Percentiles rank a stretch among this genome's conserved stretches.
phyloP scores from a whole-genome alignment of 2,797 vertebrate genomes.

The Erpetoichthys calabaricus region DNA sequence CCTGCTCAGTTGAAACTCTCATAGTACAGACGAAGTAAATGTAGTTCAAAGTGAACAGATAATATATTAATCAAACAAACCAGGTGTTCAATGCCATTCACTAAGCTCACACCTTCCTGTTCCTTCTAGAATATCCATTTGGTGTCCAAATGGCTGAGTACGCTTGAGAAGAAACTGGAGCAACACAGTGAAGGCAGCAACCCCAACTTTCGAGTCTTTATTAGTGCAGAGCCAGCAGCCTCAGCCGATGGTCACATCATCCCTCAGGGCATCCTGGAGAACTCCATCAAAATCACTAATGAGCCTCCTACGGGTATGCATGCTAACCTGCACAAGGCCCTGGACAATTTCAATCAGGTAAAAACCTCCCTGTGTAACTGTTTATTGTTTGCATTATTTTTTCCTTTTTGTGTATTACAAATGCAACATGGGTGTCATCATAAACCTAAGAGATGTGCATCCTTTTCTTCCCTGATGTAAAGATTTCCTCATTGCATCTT shows the following conservation, averaged over 20 bases:
- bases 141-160: conserved; percentile 76
- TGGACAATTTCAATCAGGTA: conserved; percentile 93
- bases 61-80: too few species aligned
- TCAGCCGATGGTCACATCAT: conserved; percentile 66
- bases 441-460: too few species aligned
- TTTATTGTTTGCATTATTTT: not conserved
- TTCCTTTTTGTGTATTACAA: not conserved
- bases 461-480: too few species aligned
- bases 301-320: conserved; percentile 79
- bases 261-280: conserved; percentile 86
- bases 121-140: conserved; percentile 76
- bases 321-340: conserved; percentile 83
- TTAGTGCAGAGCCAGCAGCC: conserved; percentile 78
- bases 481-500: too few species aligned
- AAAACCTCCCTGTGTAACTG: not conserved
- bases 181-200: conserved; percentile 59
- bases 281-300: conserved; percentile 84
- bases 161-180: conserved; percentile 79
- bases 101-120: conserved; percentile 6
- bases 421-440: too few species aligned
- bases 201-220: conserved; percentile 64
- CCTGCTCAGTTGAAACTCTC: too few species aligned
- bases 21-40: too few species aligned
- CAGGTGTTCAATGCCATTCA: not conserved
- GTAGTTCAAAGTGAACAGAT: too few species aligned